Evolutionary conservation across 2,113 vertebrate species (phyloP).

Genomic region (Gobio gobio): DNA sequence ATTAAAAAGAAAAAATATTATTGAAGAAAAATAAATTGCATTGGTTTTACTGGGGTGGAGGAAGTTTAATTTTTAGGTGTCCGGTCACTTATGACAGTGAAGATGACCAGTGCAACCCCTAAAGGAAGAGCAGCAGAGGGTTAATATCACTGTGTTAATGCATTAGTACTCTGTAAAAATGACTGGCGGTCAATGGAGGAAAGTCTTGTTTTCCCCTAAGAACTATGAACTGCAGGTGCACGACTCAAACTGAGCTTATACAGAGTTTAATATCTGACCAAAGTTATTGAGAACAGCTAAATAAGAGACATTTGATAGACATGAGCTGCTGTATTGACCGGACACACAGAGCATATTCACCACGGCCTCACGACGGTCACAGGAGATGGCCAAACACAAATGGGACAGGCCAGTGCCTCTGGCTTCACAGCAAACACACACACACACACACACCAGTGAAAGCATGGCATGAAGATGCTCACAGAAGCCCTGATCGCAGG

Average conservation of each 20-base stretch:
- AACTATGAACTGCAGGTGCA: too few relatives aligned
- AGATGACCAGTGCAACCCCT: too few relatives aligned
- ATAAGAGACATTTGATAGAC: background rate
- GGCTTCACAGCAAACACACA: conserved; percentile 38
- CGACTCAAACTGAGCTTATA: background rate
- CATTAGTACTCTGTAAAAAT: too few relatives aligned
- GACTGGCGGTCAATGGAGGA: too few relatives aligned
- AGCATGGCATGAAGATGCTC: conserved; percentile 76
- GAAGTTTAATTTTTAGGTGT: too few relatives aligned
- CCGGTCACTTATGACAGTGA: too few relatives aligned
- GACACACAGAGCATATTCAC: conserved; percentile 3
- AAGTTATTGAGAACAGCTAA: background rate
- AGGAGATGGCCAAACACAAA: conserved; percentile 13
- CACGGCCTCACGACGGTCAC: conserved; percentile 9
- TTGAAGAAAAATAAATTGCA: too few relatives aligned
- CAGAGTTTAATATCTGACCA: background rate
- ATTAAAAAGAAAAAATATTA: too few relatives aligned
- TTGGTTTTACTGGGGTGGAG: too few relatives aligned
- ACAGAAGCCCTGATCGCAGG: conserved; percentile 77
- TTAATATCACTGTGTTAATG: too few relatives aligned
- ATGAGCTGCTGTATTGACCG: background rate
- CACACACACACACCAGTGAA: conserved; percentile 30
- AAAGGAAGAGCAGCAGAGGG: too few relatives aligned
- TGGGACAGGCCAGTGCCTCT: conserved; percentile 28
- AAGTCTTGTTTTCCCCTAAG: too few relatives aligned